Evolutionary conservation across 2,113 vertebrate genomes (phyloP).

Genomic region (Mobula birostris): DNA sequence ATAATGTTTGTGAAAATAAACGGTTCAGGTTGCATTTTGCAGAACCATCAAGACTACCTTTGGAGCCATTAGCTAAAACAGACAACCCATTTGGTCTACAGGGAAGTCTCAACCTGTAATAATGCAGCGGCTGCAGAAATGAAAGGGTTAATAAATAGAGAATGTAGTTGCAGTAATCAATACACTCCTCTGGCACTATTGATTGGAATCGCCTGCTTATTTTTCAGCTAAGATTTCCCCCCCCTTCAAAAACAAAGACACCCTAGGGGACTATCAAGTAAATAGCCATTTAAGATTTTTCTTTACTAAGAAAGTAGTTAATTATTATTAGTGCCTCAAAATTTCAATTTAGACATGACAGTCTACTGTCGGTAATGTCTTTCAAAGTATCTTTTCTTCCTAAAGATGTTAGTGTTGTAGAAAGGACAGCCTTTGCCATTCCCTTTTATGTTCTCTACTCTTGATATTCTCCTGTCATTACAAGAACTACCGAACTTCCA

Average conservation of each 20-base stretch:
- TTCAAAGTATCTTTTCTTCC: conserved; percentile 32
- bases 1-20: conserved; percentile 36
- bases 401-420: conserved; percentile 32
- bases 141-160: conserved; percentile 72
- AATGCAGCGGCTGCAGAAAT: conserved; percentile 48
- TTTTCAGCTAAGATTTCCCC: conserved; percentile 69
- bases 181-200: conserved; percentile 77
- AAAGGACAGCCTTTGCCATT: neutral
- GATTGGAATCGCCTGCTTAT: conserved; percentile 77
- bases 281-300: conserved; percentile 75
- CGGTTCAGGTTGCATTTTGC: conserved; percentile 8
- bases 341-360: conserved; percentile 61
- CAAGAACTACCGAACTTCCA: neutral
- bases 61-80: conserved; percentile 25
- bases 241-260: conserved; percentile 75
- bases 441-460: neutral
- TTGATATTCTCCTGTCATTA: neutral
- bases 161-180: conserved; percentile 75
- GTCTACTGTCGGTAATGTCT: conserved; percentile 49
- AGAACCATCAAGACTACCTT: conserved; percentile 27
- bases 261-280: conserved; percentile 74
- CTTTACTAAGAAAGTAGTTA: conserved; percentile 71
- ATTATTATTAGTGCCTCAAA: conserved; percentile 73
- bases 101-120: conserved; percentile 32
- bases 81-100: conserved; percentile 23